Base-by-base conservation (phyloP, 2,888 invertebrate species). In the Tetropium fuscum region DNA sequence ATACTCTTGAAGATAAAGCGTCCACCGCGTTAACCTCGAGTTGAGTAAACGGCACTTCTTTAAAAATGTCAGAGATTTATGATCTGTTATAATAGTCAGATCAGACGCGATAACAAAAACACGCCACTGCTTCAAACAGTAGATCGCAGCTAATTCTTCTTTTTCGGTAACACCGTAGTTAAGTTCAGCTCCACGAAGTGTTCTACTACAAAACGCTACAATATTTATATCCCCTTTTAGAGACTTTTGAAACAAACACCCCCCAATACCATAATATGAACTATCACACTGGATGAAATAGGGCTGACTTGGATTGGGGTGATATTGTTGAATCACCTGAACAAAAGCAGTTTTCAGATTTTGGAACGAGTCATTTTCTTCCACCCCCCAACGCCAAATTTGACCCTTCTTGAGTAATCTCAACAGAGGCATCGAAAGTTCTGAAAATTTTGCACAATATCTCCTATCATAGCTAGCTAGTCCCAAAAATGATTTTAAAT, bases 81-180 rank as follows among this genome's bases (percentile, higher is more conserved):
- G 73, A 48, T 76, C 77, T 0, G 70, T 74, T 11, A 66, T 48
- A 1, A 76, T 59, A 0, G 64, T 53, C 8, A 77, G 60, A 4
- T 36, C 3, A 1, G 22, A 47, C 0, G 68, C 70, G 4, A 68
- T 22, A 1, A 74, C 47, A 54, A 74, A 74, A 2, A 64, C 62
- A 13, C 72, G 68, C 58, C 73, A 73, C 48, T 73, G 72, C 4
- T 40, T 56, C 0, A 74, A 34, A 1, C 68, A 55, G 36, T 60
- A 70, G 0, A 75, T 61, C 1, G 74, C 57, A 0, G 73, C 71
- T 5, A 66, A 62, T 2, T 72, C 54, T 19, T 75, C 73, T 30
- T 70, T 70, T 58, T 66, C 66, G 1, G 51, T 53, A 0, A 45
- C 20, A 2, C 44, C 36, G 47, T 63, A 63, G 1, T 47, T 30